Evolutionary conservation across 2,797 vertebrate genomes (phyloP), one percentile per base, ranked within the genome.

Genomic region (Anableps anableps): DNA sequence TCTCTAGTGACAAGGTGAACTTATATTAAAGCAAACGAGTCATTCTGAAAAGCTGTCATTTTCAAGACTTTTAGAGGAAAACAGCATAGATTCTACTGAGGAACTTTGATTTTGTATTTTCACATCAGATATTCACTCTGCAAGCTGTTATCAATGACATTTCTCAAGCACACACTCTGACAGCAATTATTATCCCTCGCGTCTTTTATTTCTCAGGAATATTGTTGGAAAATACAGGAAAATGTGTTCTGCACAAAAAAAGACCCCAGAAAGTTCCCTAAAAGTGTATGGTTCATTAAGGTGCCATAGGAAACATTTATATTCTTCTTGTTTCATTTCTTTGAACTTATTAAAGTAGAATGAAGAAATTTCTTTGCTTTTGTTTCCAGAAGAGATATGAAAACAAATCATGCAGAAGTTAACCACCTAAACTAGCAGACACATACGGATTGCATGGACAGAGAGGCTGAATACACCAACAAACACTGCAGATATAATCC

Each of bases 121-220:
- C 88, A 87, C 89, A 88, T 92, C 87, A 90, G 82, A 87, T 80
- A 68, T 53, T 83, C 75, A 51, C 68, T 84, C 48, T 60, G 78
- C 86, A 83, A 90, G 80, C 74, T 72, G 60, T 60, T 91, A 88
- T 75, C 86, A 88, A 90, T 88, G 82, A 89, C 85, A 81, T 87
- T 80, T 78, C 74, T 76, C 53, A 62, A 74, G 13, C 41, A 71
- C 68, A 70, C 38, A 71, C 38, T 71, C 68, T 45, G 38, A 71
- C 60, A 81, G 85, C 88, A 86, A 84, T 90, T 68, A 29, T 19
- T 38, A 45, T 45, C 3, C 1, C 16, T 80, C 36, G 73, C 51
- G 53, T 78, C 68, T 68, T 74, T 29, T 86, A 84, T 76, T 84
- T 76, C 66, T 74, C n/a, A 50, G 58, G 79, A 89, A 91, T 82